phyloP scores from a whole-genome alignment of 2,888 invertebrate genomes.

The Xanthia togata region DNA sequence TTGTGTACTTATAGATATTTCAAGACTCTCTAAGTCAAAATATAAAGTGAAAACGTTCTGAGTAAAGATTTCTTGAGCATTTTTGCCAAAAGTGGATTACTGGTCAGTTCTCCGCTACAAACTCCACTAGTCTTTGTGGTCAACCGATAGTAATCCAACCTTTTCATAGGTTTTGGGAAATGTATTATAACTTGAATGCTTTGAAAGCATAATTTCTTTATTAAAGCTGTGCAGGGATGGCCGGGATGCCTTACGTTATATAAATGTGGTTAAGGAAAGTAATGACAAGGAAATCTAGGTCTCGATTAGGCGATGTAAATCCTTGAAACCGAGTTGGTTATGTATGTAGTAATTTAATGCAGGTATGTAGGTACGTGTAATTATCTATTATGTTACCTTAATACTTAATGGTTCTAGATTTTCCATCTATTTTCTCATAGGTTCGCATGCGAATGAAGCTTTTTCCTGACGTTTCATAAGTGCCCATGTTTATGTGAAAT shows the following conservation, averaged over 20 bases:
- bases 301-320: not conserved
- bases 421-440: not conserved
- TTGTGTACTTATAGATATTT: not conserved
- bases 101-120: no score
- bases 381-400: not conserved
- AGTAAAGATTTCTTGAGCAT: not conserved
- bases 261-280: conserved; percentile 33
- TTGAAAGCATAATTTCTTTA: not conserved
- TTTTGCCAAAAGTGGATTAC: not conserved
- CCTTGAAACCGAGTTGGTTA: conserved; percentile 20
- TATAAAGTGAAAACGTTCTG: not conserved
- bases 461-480: no score
- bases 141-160: no score
- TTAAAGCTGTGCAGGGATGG: not conserved
- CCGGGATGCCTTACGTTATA: not conserved
- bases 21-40: not conserved
- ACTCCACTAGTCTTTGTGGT: not conserved
- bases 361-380: not conserved
- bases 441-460: not conserved
- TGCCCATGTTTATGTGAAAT: no score
- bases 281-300: conserved; percentile 26
- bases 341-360: not conserved
- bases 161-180: not conserved
- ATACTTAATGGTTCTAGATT: not conserved
- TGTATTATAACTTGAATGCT: not conserved